phyloP scores from a whole-genome alignment of 2,797 vertebrate genomes.

The Melanitta fusca region DNA sequence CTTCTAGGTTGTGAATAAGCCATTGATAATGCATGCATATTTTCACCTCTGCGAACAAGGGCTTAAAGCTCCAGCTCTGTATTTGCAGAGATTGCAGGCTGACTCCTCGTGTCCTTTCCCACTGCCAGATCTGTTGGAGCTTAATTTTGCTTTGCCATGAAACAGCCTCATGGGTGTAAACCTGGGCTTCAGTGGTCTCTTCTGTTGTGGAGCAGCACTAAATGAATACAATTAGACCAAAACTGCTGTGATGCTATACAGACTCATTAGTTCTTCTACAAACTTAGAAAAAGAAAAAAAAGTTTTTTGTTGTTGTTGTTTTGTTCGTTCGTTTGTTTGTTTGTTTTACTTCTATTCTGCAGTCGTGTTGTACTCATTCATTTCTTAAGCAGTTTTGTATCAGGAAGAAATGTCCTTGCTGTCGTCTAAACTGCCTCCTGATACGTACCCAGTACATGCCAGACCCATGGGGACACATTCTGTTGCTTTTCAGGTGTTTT shows the following conservation, averaged over 20 bases:
- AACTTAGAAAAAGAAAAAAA: background rate
- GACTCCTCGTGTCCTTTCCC: rapidly evolving
- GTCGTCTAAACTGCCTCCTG: background rate
- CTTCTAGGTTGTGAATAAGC: background rate
- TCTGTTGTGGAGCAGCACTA: background rate
- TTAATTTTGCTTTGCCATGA: background rate
- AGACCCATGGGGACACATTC: background rate
- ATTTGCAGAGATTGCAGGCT: background rate
- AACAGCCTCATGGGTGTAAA: background rate
- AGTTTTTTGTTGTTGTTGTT: no score
- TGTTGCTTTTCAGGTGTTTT: background rate
- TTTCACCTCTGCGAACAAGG: background rate
- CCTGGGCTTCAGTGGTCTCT: background rate
- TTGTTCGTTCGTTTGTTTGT: no score
- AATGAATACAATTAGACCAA: background rate
- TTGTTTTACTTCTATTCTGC: background rate
- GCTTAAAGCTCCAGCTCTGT: background rate
- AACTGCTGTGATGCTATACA: background rate
- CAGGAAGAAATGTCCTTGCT: background rate
- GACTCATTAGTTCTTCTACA: background rate
- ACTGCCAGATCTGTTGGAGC: background rate
- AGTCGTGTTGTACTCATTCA: background rate
- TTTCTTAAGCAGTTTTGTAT: background rate
- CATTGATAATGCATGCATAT: rapidly evolving
- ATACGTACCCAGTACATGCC: background rate